A percentile compares a stretch with the other conserved stretches of the same genome.
These are phyloP conservation scores for Eueremaeus valkanovi DNA, from an alignment of 2,888 invertebrate species.

Conservation along the genomic window DNA sequence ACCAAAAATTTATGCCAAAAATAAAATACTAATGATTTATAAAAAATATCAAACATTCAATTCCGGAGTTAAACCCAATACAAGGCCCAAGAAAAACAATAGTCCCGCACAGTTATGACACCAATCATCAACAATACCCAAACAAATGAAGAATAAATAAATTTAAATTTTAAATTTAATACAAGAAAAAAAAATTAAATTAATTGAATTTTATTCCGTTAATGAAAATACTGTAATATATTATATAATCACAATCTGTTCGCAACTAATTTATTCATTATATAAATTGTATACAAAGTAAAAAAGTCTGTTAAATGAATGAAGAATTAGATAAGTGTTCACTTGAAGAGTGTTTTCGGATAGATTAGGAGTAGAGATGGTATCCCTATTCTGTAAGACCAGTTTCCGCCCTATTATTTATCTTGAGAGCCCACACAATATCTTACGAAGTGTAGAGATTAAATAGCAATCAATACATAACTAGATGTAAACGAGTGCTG, in stretches of 20 bases:
- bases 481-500: background rate
- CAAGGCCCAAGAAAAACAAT: background rate
- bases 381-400: background rate
- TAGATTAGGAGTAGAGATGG: background rate
- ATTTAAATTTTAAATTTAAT: background rate
- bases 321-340: background rate
- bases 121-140: background rate
- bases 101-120: constrained; percentile 12
- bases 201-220: background rate
- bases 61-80: background rate
- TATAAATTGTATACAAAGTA: background rate
- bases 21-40: background rate
- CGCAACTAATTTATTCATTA: too few species aligned
- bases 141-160: background rate
- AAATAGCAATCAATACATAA: constrained; percentile 16
- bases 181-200: background rate
- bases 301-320: background rate
- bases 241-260: background rate
- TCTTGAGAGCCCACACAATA: background rate
- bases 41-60: background rate
- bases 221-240: background rate
- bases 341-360: background rate
- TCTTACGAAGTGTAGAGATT: background rate
- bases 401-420: constrained; percentile 10
- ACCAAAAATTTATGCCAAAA: constrained; percentile 14